These are phyloP conservation scores for Miltochrista miniata DNA, from an alignment of 2,888 invertebrate genomes.

Conservation along the genomic window DNA sequence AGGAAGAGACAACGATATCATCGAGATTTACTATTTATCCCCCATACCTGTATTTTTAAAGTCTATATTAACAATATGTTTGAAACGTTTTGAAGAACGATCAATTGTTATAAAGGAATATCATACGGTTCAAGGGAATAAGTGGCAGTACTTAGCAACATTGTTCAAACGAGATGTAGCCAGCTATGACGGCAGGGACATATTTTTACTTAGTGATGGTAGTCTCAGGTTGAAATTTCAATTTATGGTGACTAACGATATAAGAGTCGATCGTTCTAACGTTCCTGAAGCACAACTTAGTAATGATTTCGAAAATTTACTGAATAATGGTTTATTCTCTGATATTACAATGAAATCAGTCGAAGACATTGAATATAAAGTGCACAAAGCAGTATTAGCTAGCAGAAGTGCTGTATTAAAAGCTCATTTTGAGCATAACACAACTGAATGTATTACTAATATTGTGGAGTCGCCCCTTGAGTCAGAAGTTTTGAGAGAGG, in stretches of 20 bases:
- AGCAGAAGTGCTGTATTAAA: constrained; percentile 72
- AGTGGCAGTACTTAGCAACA: constrained; percentile 75
- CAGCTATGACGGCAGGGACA: constrained; percentile 61
- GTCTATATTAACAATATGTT: constrained; percentile 65
- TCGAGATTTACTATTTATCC: constrained; percentile 71
- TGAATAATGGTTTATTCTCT: constrained; percentile 67
- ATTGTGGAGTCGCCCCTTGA: constrained; percentile 68
- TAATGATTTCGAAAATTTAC: constrained; percentile 68
- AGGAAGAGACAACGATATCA: constrained; percentile 69
- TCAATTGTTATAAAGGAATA: constrained; percentile 73
- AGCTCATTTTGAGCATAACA: constrained; percentile 76
- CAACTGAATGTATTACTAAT: constrained; percentile 68
- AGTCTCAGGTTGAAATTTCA: constrained; percentile 71
- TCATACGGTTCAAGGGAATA: constrained; percentile 70
- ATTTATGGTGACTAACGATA: constrained; percentile 71
- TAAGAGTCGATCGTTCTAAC: constrained; percentile 60
- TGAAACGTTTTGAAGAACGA: constrained; percentile 72
- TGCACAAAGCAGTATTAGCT: constrained; percentile 73
- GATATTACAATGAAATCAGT: constrained; percentile 72
- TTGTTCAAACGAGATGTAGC: constrained; percentile 68
- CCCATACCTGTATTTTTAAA: constrained; percentile 69
- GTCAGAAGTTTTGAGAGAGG: constrained; percentile 67
- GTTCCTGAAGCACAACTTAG: constrained; percentile 65
- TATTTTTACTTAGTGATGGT: constrained; percentile 66
- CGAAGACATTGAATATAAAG: constrained; percentile 66